Base-by-base conservation (phyloP, 37 sponge, comb jelly and placozoan species). In the Bolinopsis microptera region DNA sequence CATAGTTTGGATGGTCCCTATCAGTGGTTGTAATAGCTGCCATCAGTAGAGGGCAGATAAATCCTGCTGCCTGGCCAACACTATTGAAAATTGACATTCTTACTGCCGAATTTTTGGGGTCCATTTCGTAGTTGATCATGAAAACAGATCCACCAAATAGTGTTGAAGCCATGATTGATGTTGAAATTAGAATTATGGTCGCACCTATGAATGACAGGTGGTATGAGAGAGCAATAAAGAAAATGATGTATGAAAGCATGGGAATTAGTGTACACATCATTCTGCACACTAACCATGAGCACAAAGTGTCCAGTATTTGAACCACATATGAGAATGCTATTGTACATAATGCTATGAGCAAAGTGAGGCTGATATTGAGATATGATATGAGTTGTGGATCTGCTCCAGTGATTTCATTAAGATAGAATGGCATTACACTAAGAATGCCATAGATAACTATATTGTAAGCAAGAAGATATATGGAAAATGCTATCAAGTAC, bases 21-120 rank as follows among this genome's bases (percentile, higher is more conserved):
- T 18, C 18, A 1, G 36, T 77, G 34, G 27, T 27, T 13, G 80
- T 77, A 28, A 77, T 77, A 34, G 27, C 21, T 28, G 90, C 48
- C 90, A 86, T 86, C 61, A 86, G 26, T 23, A 41, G 8, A n/a
- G 90, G 90, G n/a, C 90, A 40, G 2, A 86, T 2, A 27, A 86
- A 86, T 27, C 90, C 90, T 0, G 90, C 32, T 3, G 24, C 39
- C 36, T 86, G 90, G 13, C 90, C 90, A 35, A 41, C 13, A 26
- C 90, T 41, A 23, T 41, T 86, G 61, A 2, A 86, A 0, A 86
- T 26, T n/a, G 90, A 39, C 8, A 41, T 13, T 24, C 37, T 23
- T 5, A 86, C 3, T 23, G 61, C 1, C 35, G 90, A 35, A 86
- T 86, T 86, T 5, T 23, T 18, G 13, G 90, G 90, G 31, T 86